Base-by-base conservation (phyloP, 2,888 invertebrate species). In the Cheilosia variabilis region DNA sequence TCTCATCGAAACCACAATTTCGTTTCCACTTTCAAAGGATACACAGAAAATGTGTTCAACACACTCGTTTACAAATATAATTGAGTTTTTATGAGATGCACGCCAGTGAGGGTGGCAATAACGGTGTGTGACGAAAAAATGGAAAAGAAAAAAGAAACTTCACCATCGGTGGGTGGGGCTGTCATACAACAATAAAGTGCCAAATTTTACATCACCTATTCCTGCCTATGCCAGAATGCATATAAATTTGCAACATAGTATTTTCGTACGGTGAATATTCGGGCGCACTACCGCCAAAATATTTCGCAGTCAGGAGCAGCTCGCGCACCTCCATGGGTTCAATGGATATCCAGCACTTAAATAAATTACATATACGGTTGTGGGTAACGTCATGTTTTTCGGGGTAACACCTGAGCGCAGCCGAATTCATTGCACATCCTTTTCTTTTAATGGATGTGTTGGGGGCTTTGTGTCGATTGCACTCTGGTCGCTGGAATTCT, bases 1-100 rank as follows among this genome's bases (percentile, higher is more conserved):
- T 63, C 50, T 79, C 79, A 65, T 52, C 65, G 50, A 72, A 79
- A 65, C 31, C 22, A 24, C 58, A 79, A 58, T 58, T 65, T 79
- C 31, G 34, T 60, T 47, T 69, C 37, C 43, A 52, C 50, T 41
- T 22, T 10, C 37, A 37, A 2, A 22, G 55, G 15, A 62, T 53
- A 47, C 19, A 22, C 3, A 63, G 47, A 47, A 50, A 62, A 62
- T 62, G 31, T 65, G 57, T 57, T 37, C 13, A 22, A 50, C 37
- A 71, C 31, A 43, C 27, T 62, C 9, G 17, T 45, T 55, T 68
- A 10, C 43, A 47, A 37, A 41, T 52, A 22, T 27, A 63, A 63
- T 57, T 31, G 41, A 37, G 37, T 52, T 72, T 58, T 50, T 37
- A 34, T 45, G 43, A 52, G 52, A 60, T 68, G 15, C 50, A 52